Evolutionary conservation across 2,113 vertebrate species (phyloP), one percentile per base, ranked within the genome.

Genomic region (Calonectris borealis): DNA sequence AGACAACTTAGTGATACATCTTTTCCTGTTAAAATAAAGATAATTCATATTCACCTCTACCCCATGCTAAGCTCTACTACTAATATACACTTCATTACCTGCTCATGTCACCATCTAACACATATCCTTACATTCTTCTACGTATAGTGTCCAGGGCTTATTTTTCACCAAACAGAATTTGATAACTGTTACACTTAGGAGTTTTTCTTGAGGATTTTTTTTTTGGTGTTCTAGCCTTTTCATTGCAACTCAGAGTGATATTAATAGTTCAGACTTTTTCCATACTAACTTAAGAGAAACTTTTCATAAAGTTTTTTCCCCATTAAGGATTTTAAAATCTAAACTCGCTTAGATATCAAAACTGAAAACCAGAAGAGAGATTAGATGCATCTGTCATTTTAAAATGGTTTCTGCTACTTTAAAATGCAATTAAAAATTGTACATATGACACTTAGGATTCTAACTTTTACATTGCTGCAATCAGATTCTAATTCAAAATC

Each of bases 101-200:
- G 97, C 98, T 98, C 97, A 94, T 96, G 92, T 98, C 97, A 97
- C 98, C 98, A 98, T 97, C 98, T 98, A 97, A 94, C 97, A 98
- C 98, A 27, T 98, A 95, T 97, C 98, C 98, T 91, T 97, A 98
- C 98, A 97, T 93, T 96, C 97, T 92, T 93, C 92, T 97, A 94
- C 82, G 34, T 86, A 91, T 95, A 94, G 77, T 55, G 92, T 61
- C 93, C 97, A 96, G 93, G 96, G 91, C 90, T 95, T 94, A 96
- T 70, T 78, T 96, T 96, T 97, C 97, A 97, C 92, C 96, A 88
- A 96, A 75, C 48, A 93, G 73, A 89, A 89, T 85, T 69, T 57
- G 32, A 1, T 64, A 92, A 79, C 40, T 78, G 57, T 69, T 84
- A 92, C 4, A 78, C 15, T 48, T 42, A 8, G 3, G 27, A 97